Evolutionary conservation across 2,797 vertebrate species (phyloP), one percentile per base, ranked within the genome.

Genomic region (Phrynocephalus forsythii): DNA sequence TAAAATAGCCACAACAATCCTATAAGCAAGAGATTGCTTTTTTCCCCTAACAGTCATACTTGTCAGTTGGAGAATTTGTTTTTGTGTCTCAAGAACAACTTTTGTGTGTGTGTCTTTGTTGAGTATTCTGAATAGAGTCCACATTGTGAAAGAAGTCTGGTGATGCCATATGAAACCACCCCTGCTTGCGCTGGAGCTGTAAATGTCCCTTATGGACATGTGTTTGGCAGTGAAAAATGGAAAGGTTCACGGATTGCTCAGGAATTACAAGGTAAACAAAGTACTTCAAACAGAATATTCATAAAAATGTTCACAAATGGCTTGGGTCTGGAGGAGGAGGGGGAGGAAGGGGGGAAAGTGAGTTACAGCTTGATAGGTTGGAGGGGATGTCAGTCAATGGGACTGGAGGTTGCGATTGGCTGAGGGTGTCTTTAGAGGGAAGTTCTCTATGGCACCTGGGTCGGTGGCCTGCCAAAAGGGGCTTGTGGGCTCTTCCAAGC

Each of bases 211-310:
- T 95, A 92, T 0, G 97, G 97, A 9, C 95, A 97, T 0, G 72
- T 96, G 8, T 88, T 97, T 78, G 97, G 93, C 86, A 95, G 87
- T 24, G 95, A 97, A 89, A 97, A 97, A 83, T 97, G 97, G 97
- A 96, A 96, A 69, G 96, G 95, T 18, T 97, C 97, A 0, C 95
- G 94, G 89, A 50, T 97, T 82, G 93, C 86, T 22, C 95, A 92
- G 33, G 94, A 77, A 67, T 86, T 97, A 50, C 97, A 97, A 94
- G 97, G 97, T 97, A 81, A n/a, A 90, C 87, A 50, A 73, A 8
- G n/a, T 9, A 28, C 20, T 73, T 24, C 5, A 7, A 9, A 69
- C 9, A 60, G 3, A 33, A 69, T 26, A 8, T 38, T 44, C 22
- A 28, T 76, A n/a, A 79, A 79, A 79, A 48, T 48, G 5, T 44